Evolutionary conservation across 2,113 vertebrate species (phyloP).

Genomic region (Neolamprologus caudopunctatus): DNA sequence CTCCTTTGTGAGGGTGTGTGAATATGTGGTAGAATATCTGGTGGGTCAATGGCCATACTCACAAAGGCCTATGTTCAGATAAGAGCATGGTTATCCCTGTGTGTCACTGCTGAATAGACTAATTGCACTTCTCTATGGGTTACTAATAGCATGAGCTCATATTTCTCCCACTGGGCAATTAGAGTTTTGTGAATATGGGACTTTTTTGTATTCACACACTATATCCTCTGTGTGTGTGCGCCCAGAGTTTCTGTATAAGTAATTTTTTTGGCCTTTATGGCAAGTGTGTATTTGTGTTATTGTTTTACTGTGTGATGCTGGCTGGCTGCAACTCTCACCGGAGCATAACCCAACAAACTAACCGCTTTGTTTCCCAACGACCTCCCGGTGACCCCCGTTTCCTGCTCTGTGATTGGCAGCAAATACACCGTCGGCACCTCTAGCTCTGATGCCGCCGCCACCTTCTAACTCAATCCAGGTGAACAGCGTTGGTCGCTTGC

Average conservation of each 20-base stretch:
- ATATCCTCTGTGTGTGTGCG: neutral
- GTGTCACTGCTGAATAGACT: slow-evolving; percentile 37
- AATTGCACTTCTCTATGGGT: slow-evolving; percentile 24
- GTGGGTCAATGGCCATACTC: slow-evolving; percentile 32
- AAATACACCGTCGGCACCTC: slow-evolving; percentile 73
- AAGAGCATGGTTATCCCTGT: slow-evolving; percentile 36
- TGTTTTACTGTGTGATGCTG: neutral
- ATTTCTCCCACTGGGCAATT: neutral
- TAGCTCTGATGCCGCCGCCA: slow-evolving; percentile 77
- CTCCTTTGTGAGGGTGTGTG: slow-evolving; percentile 12
- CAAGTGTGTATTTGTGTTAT: neutral
- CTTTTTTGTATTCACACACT: slow-evolving; percentile 16
- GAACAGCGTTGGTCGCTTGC: slow-evolving; percentile 78
- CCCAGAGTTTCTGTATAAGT: neutral
- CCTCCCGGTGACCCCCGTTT: slow-evolving; percentile 27
- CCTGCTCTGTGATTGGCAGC: slow-evolving; percentile 67
- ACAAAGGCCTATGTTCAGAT: slow-evolving; percentile 46
- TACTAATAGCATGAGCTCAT: slow-evolving; percentile 57
- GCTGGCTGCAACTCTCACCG: neutral
- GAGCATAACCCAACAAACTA: slow-evolving; percentile 14
- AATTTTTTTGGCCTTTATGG: neutral
- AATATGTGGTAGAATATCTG: neutral
- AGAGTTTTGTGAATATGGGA: slow-evolving; percentile 42
- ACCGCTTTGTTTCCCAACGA: slow-evolving; percentile 10
- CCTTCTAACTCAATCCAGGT: slow-evolving; percentile 74